phyloP scores from a whole-genome alignment of 2,113 vertebrate species.

The Oreochromis tanganicae region DNA sequence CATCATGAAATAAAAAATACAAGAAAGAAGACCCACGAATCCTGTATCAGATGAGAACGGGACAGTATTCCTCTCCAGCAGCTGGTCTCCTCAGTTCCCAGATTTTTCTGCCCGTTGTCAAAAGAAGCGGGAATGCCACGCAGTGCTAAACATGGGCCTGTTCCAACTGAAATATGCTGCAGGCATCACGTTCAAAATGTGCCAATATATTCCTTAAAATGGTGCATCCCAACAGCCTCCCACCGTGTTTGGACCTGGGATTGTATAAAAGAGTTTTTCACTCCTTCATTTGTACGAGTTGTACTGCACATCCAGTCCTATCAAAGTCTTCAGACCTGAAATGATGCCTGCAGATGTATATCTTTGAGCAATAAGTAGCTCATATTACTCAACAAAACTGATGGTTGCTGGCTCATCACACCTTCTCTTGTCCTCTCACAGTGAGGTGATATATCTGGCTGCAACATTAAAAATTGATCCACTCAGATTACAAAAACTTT shows the following conservation, averaged over 20 bases:
- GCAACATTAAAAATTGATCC: neutral
- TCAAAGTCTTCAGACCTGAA: neutral
- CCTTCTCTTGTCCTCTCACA: neutral
- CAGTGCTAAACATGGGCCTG: neutral
- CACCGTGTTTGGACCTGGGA: rapidly evolving
- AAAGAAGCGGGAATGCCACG: neutral
- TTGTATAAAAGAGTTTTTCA: neutral
- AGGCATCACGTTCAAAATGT: neutral
- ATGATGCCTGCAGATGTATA: neutral
- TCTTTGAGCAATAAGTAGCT: neutral
- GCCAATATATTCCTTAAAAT: neutral
- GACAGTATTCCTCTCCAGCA: neutral
- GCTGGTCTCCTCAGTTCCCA: neutral
- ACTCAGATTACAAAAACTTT: neutral
- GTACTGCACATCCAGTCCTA: neutral
- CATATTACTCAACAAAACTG: neutral
- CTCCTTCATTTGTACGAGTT: neutral
- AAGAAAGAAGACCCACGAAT: neutral
- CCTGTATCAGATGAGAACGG: neutral
- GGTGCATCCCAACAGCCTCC: neutral
- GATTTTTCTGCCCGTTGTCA: neutral
- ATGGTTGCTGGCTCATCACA: neutral
- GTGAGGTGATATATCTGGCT: neutral
- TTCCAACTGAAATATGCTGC: neutral
- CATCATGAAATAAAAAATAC: too few species aligned